phyloP scores from a whole-genome alignment of 2,888 invertebrate genomes.

The Tetheella fluctuosa region DNA sequence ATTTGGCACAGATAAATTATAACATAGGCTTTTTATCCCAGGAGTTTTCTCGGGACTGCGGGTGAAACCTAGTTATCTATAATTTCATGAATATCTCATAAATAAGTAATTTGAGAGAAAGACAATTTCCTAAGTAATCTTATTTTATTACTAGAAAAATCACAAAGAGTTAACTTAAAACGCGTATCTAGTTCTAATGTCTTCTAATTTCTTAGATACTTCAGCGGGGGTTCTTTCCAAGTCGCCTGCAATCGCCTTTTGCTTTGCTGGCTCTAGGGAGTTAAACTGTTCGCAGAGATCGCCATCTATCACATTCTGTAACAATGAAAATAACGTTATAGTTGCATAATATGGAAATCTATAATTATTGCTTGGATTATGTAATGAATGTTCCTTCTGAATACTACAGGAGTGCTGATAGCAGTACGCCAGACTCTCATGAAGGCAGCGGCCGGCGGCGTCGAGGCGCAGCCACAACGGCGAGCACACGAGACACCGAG shows the following conservation, averaged over 20 bases:
- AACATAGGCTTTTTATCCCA: too few species aligned
- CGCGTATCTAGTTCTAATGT: constrained; percentile 98
- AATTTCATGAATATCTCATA: too few species aligned
- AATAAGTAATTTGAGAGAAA: not conserved
- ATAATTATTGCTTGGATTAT: not conserved
- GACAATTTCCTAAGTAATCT: not conserved
- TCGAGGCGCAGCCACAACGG: constrained; percentile 65
- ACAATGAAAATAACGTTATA: constrained; percentile 38
- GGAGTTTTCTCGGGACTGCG: too few species aligned
- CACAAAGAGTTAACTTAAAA: constrained; percentile 87
- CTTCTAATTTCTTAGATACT: constrained; percentile 99
- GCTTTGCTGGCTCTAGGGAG: constrained; percentile 96
- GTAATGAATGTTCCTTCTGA: constrained; percentile 64
- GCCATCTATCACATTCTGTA: constrained; percentile 98
- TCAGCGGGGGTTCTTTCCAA: constrained; percentile 98
- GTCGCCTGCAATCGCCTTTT: constrained; percentile 97
- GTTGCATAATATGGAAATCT: too few species aligned
- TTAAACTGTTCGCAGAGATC: constrained; percentile 99
- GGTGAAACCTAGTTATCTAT: too few species aligned
- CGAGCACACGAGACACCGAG: constrained; percentile 43
- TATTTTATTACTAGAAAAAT: constrained; percentile 8
- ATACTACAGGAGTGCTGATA: constrained; percentile 66
- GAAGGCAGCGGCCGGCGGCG: constrained; percentile 52
- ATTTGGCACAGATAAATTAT: too few species aligned
- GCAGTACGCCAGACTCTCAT: constrained; percentile 74